phyloP scores from a whole-genome alignment of 2,797 vertebrate species.

The Coranthus polyacanthus region DNA sequence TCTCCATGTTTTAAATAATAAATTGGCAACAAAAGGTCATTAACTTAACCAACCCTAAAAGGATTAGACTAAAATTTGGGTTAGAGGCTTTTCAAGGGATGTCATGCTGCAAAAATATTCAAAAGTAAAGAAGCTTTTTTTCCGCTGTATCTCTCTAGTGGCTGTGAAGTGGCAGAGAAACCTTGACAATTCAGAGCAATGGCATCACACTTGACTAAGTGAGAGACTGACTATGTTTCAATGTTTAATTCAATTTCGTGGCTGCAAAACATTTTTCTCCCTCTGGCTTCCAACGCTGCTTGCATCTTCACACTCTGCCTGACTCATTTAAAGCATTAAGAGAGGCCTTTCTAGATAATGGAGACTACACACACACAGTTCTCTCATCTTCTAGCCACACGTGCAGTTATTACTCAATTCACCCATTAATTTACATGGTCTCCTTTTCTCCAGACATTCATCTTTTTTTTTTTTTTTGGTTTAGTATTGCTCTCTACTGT shows the following conservation, averaged over 20 bases:
- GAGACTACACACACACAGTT: conserved; percentile 10
- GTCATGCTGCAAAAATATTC: conserved; percentile 46
- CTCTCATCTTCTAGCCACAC: conserved; percentile 27
- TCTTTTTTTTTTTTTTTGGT: not conserved
- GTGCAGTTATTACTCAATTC: conserved; percentile 26
- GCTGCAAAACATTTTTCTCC: conserved; percentile 41
- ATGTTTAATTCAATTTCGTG: conserved; percentile 64
- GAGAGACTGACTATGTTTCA: conserved; percentile 59
- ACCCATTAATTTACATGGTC: conserved; percentile 27
- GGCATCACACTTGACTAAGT: conserved; percentile 56
- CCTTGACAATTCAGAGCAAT: conserved; percentile 55
- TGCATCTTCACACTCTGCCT: conserved; percentile 52
- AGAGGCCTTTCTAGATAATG: conserved; percentile 48
- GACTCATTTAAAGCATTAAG: conserved; percentile 63
- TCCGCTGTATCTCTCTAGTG: conserved; percentile 25
- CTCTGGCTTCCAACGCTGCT: conserved; percentile 45
- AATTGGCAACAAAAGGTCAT: conserved; percentile 46
- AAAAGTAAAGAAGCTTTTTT: conserved; percentile 45
- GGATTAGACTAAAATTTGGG: conserved; percentile 25
- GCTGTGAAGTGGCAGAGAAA: conserved; percentile 55
- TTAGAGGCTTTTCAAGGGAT: conserved; percentile 47
- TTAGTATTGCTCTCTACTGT: conserved; percentile 6
- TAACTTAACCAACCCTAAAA: conserved; percentile 41
- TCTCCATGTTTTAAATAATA: conserved; percentile 11
- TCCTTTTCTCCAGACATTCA: conserved; percentile 2